Percentiles rank a stretch among this genome's conserved stretches.
phyloP scores from a whole-genome alignment of 2,113 vertebrate species.

The Psammodynastes pulverulentus region DNA sequence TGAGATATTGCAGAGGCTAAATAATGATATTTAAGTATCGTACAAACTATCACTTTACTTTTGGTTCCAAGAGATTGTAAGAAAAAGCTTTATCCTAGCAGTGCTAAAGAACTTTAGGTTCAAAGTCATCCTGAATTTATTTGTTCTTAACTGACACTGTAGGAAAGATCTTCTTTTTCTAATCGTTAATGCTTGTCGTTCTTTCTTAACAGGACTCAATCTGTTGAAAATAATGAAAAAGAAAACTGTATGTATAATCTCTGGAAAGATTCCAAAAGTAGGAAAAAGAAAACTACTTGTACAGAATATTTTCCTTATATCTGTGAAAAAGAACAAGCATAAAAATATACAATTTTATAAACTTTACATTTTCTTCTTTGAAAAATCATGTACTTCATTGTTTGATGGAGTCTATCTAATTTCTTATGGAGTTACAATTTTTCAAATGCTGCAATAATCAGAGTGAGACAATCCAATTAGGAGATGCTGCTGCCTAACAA shows the following conservation, averaged over 20 bases:
- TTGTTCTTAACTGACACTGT: background rate
- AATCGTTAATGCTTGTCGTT: background rate
- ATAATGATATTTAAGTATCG: background rate
- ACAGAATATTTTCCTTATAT: background rate
- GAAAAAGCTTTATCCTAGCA: background rate
- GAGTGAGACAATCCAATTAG: background rate
- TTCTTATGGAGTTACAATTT: background rate
- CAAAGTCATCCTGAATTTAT: background rate
- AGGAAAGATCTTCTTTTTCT: background rate
- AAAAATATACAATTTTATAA: background rate
- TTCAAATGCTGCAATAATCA: background rate
- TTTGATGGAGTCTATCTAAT: background rate
- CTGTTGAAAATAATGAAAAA: background rate
- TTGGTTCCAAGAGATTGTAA: background rate
- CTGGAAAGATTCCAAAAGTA: no score
- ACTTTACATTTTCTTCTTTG: background rate
- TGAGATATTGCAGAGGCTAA: background rate
- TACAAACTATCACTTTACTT: background rate
- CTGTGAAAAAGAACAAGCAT: conserved; percentile 9
- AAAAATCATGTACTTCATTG: background rate
- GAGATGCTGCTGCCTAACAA: background rate
- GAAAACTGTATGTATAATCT: background rate
- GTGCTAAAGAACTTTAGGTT: background rate
- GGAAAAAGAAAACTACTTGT: background rate
- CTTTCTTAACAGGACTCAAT: background rate